Base-by-base conservation (phyloP, 2,888 invertebrate species). In the Notodonta dromedarius region DNA sequence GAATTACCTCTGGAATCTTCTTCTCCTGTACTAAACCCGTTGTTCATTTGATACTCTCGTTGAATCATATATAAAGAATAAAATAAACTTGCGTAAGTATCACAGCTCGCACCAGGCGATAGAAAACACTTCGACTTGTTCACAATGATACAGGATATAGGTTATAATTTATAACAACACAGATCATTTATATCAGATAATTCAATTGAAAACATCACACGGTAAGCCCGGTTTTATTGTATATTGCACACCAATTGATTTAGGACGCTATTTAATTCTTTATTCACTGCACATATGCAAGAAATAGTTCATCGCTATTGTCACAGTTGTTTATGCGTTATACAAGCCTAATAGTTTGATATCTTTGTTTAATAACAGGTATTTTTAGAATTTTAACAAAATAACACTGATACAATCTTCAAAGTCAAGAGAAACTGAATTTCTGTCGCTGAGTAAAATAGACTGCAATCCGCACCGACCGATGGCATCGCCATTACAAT, bases 11-110 rank as follows among this genome's bases (percentile, higher is more conserved):
- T 94, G 65, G 97, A 98, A 94, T 98, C 98, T 92, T 98, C 98
- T 92, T 97, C 97, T 77, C 97, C 97, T 80, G 97, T 97, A 91
- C 97, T 98, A 90, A 97, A 98, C 85, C 97, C 98, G 96, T 98
- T 98, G 96, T 96, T 96, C 89, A 92, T 94, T 87, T 94, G 94
- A 88, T 91, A 90, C 90, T 93, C 93, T 83, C 93, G 91, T 91
- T 93, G 94, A 93, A 94, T 94, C 93, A 94, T 93, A 92, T 90
- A 93, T 91, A 85, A 89, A 78, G 87, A 89, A 88, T 88, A 82
- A 84, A 80, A 79, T 79, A 71, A 80, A 86, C 88, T 83, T 73
- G 72, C 78, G 73, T 77, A 51, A 12, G 53, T 13, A 75, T 73
- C 77, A 90, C 83, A 87, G 78, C 74, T 82, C 85, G 86, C 87